Conservation (phyloP, 1,140 invertebrate genomes). For the Drosophila pallidifrons region DNA sequence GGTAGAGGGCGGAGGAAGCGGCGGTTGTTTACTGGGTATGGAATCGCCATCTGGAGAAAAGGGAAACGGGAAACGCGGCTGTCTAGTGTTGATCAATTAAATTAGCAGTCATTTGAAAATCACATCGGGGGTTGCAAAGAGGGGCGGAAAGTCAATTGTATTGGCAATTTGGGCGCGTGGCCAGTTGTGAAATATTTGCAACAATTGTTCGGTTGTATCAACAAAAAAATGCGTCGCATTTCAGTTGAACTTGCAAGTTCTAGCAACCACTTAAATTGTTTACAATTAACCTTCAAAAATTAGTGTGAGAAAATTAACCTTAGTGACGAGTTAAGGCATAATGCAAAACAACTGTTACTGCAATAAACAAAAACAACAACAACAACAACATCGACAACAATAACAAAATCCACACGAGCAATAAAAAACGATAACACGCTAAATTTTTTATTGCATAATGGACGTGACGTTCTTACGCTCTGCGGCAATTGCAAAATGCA, state of each 20-base stretch:
- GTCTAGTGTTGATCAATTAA: constrained; percentile 65
- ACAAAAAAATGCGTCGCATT: constrained; percentile 15
- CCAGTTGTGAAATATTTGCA: constrained; percentile 28
- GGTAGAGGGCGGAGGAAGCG: neutral
- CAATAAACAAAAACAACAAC: constrained; percentile 47
- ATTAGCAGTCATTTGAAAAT: constrained; percentile 67
- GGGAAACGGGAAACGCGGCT: neutral
- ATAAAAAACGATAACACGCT: constrained; percentile 67
- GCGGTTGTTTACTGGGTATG: neutral
- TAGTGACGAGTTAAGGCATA: constrained; percentile 70
- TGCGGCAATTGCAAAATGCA: constrained; percentile 40
- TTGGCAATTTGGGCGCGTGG: constrained; percentile 32
- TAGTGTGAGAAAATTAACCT: constrained; percentile 79
- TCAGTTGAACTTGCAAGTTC: constrained; percentile 26
- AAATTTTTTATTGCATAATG: constrained; percentile 78
- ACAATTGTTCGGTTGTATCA: constrained; percentile 20
- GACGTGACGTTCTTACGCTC: constrained; percentile 34
- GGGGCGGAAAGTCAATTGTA: neutral
- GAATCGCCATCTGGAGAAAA: no score
- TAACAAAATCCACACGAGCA: constrained; percentile 29
- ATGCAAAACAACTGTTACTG: constrained; percentile 33
- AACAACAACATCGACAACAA: constrained; percentile 17
- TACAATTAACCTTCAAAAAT: constrained; percentile 75
- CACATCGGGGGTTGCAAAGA: constrained; percentile 1
- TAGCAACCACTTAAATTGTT: constrained; percentile 36